These are phyloP conservation scores for Nemoura dubitans DNA, from an alignment of 2,888 invertebrate species.

Conservation along the genomic window DNA sequence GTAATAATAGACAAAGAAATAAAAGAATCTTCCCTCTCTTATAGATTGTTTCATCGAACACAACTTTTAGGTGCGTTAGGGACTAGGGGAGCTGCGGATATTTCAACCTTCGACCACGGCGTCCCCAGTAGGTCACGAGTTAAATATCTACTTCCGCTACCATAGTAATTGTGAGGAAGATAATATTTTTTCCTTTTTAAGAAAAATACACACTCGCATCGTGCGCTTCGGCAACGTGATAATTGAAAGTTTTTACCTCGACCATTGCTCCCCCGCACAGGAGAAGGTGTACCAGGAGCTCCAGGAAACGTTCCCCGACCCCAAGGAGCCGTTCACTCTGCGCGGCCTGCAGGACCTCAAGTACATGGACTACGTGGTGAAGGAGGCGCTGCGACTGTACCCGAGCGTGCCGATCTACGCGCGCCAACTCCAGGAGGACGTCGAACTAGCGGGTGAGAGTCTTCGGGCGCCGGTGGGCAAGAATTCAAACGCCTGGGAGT, in stretches of 20 bases:
- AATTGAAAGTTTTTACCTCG: not conserved
- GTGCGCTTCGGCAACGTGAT: not conserved
- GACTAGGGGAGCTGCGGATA: too few relatives aligned
- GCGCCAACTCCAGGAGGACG: constrained; percentile 51
- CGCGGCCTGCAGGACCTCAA: constrained; percentile 70
- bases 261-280: constrained; percentile 53
- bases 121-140: too few relatives aligned
- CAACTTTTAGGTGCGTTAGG: too few relatives aligned
- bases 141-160: too few relatives aligned
- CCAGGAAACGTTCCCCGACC: constrained; percentile 61
- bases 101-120: too few relatives aligned
- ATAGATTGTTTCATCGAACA: too few relatives aligned
- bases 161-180: too few relatives aligned
- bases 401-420: constrained; percentile 68
- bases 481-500: too few relatives aligned
- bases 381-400: constrained; percentile 72
- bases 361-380: constrained; percentile 75
- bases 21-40: too few relatives aligned
- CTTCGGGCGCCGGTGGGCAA: not conserved
- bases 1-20: too few relatives aligned
- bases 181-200: too few relatives aligned
- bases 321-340: constrained; percentile 63
- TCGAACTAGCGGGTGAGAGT: constrained; percentile 34
- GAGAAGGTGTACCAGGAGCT: constrained; percentile 63
- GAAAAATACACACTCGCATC: not conserved